A percentile compares a stretch with the other conserved stretches of the same genome.
These are phyloP conservation scores for Patella depressa DNA, from an alignment of 2,888 invertebrate genomes.

Conservation along the genomic window DNA sequence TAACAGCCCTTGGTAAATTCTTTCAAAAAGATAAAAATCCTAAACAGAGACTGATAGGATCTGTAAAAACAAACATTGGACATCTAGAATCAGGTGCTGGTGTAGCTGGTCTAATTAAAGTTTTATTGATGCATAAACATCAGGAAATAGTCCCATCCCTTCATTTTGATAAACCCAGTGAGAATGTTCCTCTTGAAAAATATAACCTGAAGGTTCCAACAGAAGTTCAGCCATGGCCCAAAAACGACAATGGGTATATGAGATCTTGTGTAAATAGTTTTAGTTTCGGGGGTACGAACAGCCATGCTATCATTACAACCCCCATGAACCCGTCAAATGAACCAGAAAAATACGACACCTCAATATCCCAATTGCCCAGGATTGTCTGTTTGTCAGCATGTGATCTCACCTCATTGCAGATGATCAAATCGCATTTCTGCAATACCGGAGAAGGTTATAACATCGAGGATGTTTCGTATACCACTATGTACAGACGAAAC, in stretches of 20 bases:
- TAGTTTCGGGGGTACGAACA: conserved; percentile 54
- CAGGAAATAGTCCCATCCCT: conserved; percentile 46
- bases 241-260: conserved; percentile 20
- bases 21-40: conserved; percentile 27
- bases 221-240: conserved; percentile 25
- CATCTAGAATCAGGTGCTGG: conserved; percentile 52
- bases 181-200: conserved; percentile 36
- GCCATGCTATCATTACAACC: conserved; percentile 42
- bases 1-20: conserved; percentile 42
- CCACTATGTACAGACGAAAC: conserved; percentile 42
- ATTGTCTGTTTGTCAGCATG: conserved; percentile 36
- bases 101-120: conserved; percentile 49
- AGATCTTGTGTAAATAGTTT: conserved; percentile 45
- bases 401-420: conserved; percentile 13
- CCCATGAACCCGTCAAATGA: background rate
- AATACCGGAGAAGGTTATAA: background rate
- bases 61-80: conserved; percentile 56
- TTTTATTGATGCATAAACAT: conserved; percentile 49
- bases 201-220: conserved; percentile 33
- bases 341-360: too few species aligned
- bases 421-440: conserved; percentile 17
- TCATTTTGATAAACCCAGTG: conserved; percentile 38
- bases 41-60: conserved; percentile 37
- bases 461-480: conserved; percentile 31
- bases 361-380: background rate